Base-by-base conservation (phyloP, 2,888 invertebrate species). In the Cremastinae sp. region DNA sequence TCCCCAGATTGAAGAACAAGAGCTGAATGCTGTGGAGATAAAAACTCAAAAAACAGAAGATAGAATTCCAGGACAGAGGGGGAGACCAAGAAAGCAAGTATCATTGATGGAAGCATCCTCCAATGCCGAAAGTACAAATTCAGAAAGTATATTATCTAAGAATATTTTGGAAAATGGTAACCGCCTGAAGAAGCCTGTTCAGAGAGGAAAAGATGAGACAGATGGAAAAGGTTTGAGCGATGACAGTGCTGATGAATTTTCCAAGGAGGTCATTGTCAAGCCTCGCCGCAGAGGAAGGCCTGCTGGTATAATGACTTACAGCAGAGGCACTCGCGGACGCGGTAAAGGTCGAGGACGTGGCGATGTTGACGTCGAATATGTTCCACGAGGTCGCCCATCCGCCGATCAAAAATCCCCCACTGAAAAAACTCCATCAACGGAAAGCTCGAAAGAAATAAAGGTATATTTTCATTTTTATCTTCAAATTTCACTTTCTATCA, bases 321-420 rank as follows among this genome's bases (percentile, higher is more conserved):
- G 36, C 18, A 38, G 1, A 12, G 5, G 41, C 14, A 18, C 2
- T 2, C 28, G 41, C 12, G 47, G 28, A 18, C 65, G 10, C 16
- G 74, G 47, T 14, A 54, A 73, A 78, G 72, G 81, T 18, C 47
- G 77, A 53, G 75, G 75, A 16, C 62, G 74, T n/a, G 74, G 49
- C 12, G 18, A 12, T 2, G 41, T 76, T 41, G 84, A 84, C 58
- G 53, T 16, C 0, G 83, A 84, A 2, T 82, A 84, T 56, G 51
- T 72, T 12, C 80, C 81, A 28, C 74, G 80, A 51, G 14, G 62
- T 16, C 20, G 56, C 8, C 16, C 66, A 4, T 45, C 61, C 10
- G 20, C 59, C 69, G 72, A 74, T 49, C 45, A 73, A 71, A 66
- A 58, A 16, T 8, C 16, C 7, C 47, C 36, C 4, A 22, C 22